Conservation (phyloP, 2,888 invertebrate species). For the Neuroscelio doddi region DNA sequence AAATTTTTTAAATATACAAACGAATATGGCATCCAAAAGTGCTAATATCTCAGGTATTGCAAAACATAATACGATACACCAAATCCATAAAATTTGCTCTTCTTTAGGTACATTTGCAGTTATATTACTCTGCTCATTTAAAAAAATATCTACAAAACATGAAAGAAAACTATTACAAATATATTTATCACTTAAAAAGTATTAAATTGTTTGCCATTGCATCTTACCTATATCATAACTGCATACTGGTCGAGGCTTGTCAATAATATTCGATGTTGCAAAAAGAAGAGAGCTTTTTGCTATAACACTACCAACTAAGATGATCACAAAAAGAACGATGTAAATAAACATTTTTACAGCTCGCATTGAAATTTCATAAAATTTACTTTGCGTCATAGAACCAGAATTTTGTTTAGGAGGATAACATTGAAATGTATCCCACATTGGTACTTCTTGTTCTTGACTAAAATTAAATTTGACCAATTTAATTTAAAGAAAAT, state of each 20-base stretch:
- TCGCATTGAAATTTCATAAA: slow-evolving; percentile 78
- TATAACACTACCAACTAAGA: slow-evolving; percentile 79
- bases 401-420: slow-evolving; percentile 80
- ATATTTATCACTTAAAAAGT: not conserved
- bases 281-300: slow-evolving; percentile 84
- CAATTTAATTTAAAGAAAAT: not conserved
- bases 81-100: slow-evolving; percentile 84
- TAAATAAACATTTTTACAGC: slow-evolving; percentile 81
- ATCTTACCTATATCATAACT: slow-evolving; percentile 73
- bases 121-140: slow-evolving; percentile 61
- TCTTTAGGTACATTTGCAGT: slow-evolving; percentile 76
- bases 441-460: slow-evolving; percentile 75
- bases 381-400: slow-evolving; percentile 78
- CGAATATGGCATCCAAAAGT: slow-evolving; percentile 80
- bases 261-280: slow-evolving; percentile 81
- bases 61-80: slow-evolving; percentile 85
- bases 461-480: slow-evolving; percentile 46
- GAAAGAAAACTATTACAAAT: not conserved
- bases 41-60: slow-evolving; percentile 84
- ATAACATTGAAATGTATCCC: slow-evolving; percentile 86
- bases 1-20: slow-evolving; percentile 83
- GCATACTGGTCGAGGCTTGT: slow-evolving; percentile 76
- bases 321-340: slow-evolving; percentile 78
- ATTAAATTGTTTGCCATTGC: not conserved
- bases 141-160: slow-evolving; percentile 29